These are phyloP conservation scores for Drosophila pseudotalamancana DNA, from an alignment of 2,888 invertebrate genomes.

Conservation along the genomic window DNA sequence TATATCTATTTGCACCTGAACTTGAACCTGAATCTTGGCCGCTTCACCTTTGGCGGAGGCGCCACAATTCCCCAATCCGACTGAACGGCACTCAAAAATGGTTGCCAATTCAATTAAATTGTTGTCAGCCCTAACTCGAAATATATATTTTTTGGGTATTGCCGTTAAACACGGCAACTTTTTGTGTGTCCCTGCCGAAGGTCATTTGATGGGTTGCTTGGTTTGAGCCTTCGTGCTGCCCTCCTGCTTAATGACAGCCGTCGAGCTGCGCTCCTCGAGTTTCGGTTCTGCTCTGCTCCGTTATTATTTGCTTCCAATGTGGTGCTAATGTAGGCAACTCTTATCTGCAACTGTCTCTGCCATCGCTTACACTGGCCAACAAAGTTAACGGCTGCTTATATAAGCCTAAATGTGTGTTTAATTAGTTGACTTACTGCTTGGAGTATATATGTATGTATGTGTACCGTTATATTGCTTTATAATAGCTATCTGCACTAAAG, in stretches of 20 bases:
- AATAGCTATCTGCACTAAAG: too few relatives aligned
- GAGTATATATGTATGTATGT: too few relatives aligned
- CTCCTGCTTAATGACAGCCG: slow-evolving; percentile 2
- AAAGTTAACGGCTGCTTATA: not conserved
- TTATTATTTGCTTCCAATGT: not conserved
- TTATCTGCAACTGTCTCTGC: slow-evolving; percentile 7
- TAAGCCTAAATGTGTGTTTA: not conserved
- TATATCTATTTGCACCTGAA: slow-evolving; percentile 33
- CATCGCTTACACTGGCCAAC: slow-evolving; percentile 6
- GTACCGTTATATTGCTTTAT: too few relatives aligned
- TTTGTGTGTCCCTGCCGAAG: slow-evolving; percentile 5
- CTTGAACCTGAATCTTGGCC: slow-evolving; percentile 69
- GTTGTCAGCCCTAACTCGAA: not conserved
- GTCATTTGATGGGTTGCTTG: slow-evolving; percentile 8
- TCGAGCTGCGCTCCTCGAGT: not conserved
- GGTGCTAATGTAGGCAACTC: slow-evolving; percentile 19
- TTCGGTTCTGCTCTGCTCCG: not conserved
- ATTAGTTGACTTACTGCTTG: too few relatives aligned
- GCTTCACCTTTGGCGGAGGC: not conserved
- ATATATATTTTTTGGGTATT: not conserved
- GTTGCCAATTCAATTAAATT: slow-evolving; percentile 15
- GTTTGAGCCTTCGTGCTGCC: slow-evolving; percentile 25
- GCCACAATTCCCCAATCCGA: slow-evolving; percentile 16
- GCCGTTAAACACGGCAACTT: not conserved
- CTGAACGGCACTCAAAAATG: not conserved